Evolutionary conservation across 1,140 invertebrate genomes (phyloP), one percentile per base, ranked within the genome.

Genomic region (Drosophila punjabiensis): DNA sequence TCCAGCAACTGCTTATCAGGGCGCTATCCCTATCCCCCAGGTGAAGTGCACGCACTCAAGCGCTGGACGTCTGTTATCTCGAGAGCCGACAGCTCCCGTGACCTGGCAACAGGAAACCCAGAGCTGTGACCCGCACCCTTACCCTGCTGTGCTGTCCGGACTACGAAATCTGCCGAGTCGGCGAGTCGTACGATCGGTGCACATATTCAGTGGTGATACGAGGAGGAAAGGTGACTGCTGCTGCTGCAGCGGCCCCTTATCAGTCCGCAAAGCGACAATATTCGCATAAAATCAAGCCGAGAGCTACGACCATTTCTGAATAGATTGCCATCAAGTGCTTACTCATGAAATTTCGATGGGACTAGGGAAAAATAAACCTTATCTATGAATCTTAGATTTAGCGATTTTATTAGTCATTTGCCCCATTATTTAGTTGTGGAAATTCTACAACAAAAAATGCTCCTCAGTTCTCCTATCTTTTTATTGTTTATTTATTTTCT

Each of bases 31-130:
- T 24, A 41, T 35, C 30, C 45, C 18, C 32, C 47, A 53, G 47
- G 55, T 74, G 69, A 68, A 74, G 56, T 74, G 45, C 71, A 74
- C 71, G 71, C 69, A 30, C 37, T 24, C 11, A 18, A 35, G 32
- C 45, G 71, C 69, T 75, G 71, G 37, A 14, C 56, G 56, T 41
- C 69, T 62, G 35, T 58, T 39, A 75, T 75, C 71, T 75, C 68
- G 47, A 53, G 37, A 37, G 68, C 3, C 69, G 35, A 10, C 33
- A 56, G 32, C 37, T 74, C 55, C 70, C 70, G 58, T 32, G 37
- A 74, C 68, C 28, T 75, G 68, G 71, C 71, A 75, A 75, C 71
- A 75, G 47, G 67, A 43, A 74, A 18, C 69, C 50, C 37, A 68
- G 13, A 2, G 28, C 33, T 4, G 43, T 56, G 64, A 45, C 37